phyloP scores from a whole-genome alignment of 2,113 vertebrate species.

The Camelus bactrianus region DNA sequence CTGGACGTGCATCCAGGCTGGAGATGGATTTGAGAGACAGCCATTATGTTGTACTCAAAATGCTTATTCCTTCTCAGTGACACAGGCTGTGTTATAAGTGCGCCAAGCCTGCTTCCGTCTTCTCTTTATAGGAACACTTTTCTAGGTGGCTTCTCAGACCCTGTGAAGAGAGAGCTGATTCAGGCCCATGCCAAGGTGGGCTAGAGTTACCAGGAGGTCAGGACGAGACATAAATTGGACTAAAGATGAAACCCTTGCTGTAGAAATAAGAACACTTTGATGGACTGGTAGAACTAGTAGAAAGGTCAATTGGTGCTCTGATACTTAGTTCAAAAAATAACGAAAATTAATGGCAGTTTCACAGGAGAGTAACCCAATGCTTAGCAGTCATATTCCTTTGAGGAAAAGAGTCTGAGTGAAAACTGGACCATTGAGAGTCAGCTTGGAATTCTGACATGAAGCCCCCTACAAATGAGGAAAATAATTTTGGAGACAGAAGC shows the following conservation, averaged over 20 bases:
- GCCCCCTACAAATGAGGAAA: background rate
- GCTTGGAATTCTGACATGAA: background rate
- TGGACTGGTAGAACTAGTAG: background rate
- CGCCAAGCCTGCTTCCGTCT: background rate
- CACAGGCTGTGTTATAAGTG: background rate
- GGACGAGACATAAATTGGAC: background rate
- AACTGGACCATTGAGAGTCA: background rate
- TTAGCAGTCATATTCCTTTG: background rate
- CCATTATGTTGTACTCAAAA: background rate
- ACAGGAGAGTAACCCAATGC: background rate
- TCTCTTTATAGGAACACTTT: background rate
- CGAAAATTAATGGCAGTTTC: background rate
- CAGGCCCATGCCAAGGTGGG: background rate
- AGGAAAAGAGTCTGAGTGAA: background rate
- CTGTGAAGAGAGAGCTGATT: constrained; percentile 8
- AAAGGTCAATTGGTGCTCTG: background rate
- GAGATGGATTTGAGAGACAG: background rate
- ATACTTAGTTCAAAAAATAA: background rate
- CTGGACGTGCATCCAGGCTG: background rate
- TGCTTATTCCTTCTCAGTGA: background rate
- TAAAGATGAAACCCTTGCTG: background rate
- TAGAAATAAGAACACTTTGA: background rate
- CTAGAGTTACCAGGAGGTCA: background rate
- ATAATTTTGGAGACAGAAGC: background rate
- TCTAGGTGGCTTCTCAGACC: background rate